Percentiles rank a stretch among this genome's conserved stretches.
phyloP scores from a whole-genome alignment of 2,797 vertebrate genomes.

The Sarcoramphus papa region DNA sequence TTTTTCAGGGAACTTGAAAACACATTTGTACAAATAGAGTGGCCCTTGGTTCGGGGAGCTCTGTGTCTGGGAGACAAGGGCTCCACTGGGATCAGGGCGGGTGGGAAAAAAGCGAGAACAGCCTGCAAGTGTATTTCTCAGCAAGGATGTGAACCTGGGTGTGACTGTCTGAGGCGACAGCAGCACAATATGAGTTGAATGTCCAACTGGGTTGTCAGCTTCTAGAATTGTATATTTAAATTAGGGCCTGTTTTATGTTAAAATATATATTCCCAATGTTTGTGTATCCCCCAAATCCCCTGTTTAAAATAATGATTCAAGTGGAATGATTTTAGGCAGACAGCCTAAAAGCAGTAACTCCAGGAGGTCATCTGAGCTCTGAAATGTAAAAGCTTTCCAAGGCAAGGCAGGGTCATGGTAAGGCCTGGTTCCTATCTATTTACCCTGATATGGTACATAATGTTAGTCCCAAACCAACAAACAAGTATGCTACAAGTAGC shows the following conservation, averaged over 20 bases:
- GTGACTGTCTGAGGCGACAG: neutral
- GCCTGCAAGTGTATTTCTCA: neutral
- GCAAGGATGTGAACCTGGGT: neutral
- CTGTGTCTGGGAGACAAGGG: neutral
- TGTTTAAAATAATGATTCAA: neutral
- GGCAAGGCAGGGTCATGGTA: neutral
- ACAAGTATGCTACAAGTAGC: neutral
- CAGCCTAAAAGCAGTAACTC: neutral
- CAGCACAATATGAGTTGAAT: neutral
- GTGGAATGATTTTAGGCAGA: neutral
- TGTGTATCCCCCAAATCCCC: neutral
- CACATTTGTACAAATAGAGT: neutral
- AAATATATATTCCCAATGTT: neutral
- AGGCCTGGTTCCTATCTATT: neutral
- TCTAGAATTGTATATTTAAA: neutral
- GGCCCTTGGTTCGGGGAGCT: neutral
- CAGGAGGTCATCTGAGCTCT: neutral
- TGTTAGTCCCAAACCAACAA: neutral
- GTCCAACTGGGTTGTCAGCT: neutral
- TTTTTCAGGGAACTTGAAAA: neutral
- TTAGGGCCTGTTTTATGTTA: neutral
- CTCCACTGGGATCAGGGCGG: neutral
- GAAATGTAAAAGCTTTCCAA: neutral
- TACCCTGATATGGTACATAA: neutral
- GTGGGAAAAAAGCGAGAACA: neutral